Evolutionary conservation across 2,888 invertebrate genomes (phyloP).

Genomic region (Caenorhabditis wallacei): DNA sequence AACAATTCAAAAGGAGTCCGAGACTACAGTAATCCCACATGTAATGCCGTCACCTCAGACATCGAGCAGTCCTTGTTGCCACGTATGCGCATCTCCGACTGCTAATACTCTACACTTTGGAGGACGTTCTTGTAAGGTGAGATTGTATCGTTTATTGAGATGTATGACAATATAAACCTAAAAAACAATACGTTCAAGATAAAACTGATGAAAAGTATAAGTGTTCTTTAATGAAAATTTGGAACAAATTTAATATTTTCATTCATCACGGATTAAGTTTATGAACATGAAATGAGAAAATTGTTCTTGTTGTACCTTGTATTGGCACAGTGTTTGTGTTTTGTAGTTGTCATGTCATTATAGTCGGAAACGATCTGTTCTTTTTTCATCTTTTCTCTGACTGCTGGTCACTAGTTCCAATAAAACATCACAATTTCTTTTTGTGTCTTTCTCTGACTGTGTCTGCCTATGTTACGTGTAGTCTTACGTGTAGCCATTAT

Average conservation of each 20-base stretch:
- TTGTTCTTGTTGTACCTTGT: background rate
- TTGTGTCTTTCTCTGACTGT: constrained; percentile 21
- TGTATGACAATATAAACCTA: background rate
- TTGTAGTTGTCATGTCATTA: constrained; percentile 10
- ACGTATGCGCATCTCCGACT: constrained; percentile 72
- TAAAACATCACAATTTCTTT: constrained; percentile 3
- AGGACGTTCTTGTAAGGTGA: constrained; percentile 67
- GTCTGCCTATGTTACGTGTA: constrained; percentile 20
- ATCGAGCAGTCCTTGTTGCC: constrained; percentile 49
- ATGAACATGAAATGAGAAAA: background rate
- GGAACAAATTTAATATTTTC: no score
- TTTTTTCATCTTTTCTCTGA: background rate
- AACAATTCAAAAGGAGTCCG: background rate
- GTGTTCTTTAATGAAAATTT: no score
- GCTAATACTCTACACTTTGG: constrained; percentile 74
- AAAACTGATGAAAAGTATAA: background rate
- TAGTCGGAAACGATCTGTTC: constrained; percentile 9
- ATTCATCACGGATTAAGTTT: no score
- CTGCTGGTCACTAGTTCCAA: constrained; percentile 7
- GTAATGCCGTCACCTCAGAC: constrained; percentile 31
- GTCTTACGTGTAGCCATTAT: constrained; percentile 39
- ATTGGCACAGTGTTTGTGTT: background rate
- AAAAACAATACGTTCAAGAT: background rate
- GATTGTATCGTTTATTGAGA: background rate
- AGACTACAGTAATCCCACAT: constrained; percentile 4